A percentile compares a stretch with the other conserved stretches of the same genome.
These are phyloP conservation scores for Troides aeacus DNA, from an alignment of 2,888 invertebrate genomes.

Conservation along the genomic window DNA sequence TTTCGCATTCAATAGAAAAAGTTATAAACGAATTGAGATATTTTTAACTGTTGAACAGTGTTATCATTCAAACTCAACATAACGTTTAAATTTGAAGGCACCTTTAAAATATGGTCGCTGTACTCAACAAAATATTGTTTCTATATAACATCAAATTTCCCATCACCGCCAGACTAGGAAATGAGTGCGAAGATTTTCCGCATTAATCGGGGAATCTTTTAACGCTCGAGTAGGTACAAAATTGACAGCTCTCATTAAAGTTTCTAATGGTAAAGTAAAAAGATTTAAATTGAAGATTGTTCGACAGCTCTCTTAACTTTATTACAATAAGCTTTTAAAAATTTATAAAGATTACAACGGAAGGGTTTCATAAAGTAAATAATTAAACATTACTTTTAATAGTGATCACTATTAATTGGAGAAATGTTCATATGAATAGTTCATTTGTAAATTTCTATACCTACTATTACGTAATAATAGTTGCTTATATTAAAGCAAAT, in stretches of 20 bases:
- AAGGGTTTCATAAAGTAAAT: too few species aligned
- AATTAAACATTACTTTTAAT: too few species aligned
- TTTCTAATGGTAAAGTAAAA: slow-evolving; percentile 50
- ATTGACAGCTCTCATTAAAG: slow-evolving; percentile 68
- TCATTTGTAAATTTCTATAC: too few species aligned
- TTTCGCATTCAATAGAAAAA: too few species aligned
- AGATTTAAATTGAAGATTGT: slow-evolving; percentile 38
- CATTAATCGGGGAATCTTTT: slow-evolving; percentile 51
- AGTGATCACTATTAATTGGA: too few species aligned
- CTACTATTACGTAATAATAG: too few species aligned
- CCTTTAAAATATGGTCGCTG: neutral
- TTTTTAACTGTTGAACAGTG: too few species aligned
- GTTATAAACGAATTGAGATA: too few species aligned
- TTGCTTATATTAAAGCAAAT: too few species aligned
- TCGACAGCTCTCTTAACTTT: slow-evolving; percentile 30
- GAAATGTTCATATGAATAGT: too few species aligned
- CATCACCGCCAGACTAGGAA: slow-evolving; percentile 35
- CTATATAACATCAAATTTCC: slow-evolving; percentile 35
- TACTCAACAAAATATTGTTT: neutral
- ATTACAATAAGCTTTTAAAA: slow-evolving; percentile 3
- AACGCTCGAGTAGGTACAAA: slow-evolving; percentile 47
- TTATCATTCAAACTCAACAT: neutral
- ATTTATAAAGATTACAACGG: too few species aligned
- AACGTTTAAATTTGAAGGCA: neutral
- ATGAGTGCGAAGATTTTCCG: slow-evolving; percentile 43